These are phyloP conservation scores for Mactra quadrangularis DNA, from an alignment of 1,140 invertebrate species.

Conservation along the genomic window DNA sequence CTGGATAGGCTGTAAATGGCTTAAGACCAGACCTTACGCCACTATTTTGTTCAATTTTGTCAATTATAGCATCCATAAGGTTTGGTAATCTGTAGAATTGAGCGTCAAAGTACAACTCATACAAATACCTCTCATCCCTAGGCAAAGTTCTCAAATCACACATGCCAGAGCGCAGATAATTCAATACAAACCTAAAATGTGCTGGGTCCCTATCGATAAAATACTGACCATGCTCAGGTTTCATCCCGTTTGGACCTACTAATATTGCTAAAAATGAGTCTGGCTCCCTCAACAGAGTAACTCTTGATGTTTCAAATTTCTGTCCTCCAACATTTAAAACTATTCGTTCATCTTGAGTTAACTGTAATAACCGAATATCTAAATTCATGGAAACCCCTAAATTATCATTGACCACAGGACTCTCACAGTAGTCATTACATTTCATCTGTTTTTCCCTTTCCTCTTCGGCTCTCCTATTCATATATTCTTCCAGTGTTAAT, in stretches of 20 bases:
- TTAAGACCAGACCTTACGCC: background rate
- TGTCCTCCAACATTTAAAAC: background rate
- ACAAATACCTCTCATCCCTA: background rate
- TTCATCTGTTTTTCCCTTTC: background rate
- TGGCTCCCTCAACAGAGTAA: background rate
- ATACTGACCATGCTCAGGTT: no score
- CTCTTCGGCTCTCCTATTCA: no score
- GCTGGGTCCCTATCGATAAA: conserved; percentile 20
- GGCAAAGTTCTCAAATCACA: conserved; percentile 9
- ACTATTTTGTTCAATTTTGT: conserved; percentile 9
- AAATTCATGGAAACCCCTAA: background rate
- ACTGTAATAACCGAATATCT: no score
- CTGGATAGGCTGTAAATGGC: conserved; percentile 1
- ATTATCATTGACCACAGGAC: background rate
- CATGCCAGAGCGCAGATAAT: background rate
- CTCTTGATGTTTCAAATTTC: background rate
- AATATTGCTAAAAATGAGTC: background rate
- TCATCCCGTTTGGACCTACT: background rate
- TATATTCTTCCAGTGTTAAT: background rate
- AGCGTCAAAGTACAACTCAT: conserved; percentile 1
- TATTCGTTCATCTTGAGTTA: background rate
- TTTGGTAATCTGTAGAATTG: background rate
- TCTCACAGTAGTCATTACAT: background rate
- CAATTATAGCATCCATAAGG: background rate
- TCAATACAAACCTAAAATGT: conserved; percentile 8